Evolutionary conservation across 1,140 invertebrate species (phyloP).

Genomic region (Nasonia vitripennis): DNA sequence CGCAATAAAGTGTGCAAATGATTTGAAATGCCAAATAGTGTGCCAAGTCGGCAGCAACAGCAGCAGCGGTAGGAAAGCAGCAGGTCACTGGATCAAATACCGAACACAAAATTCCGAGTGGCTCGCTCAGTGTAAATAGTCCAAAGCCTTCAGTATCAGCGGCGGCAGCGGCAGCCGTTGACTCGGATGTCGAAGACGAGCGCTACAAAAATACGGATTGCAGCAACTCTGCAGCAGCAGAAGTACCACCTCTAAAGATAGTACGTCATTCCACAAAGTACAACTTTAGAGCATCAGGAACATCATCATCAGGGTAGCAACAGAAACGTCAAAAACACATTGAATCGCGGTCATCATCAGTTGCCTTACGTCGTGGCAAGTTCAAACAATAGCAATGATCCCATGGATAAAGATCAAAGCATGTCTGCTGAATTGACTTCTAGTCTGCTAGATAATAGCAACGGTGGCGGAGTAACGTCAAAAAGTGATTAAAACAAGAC

Average conservation of each 20-base stretch:
- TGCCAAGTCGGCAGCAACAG: too few species aligned
- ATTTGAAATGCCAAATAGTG: too few species aligned
- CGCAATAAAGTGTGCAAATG: too few species aligned
- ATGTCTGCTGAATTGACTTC: constrained; percentile 74
- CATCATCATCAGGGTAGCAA: too few species aligned
- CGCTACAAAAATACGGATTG: constrained; percentile 80
- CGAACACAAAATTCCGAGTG: too few species aligned
- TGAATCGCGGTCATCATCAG: too few species aligned
- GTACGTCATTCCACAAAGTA: constrained; percentile 86
- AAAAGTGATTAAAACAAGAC: constrained; percentile 78
- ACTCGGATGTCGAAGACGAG: constrained; percentile 79
- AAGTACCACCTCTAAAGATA: constrained; percentile 94
- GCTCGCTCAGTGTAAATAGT: too few species aligned
- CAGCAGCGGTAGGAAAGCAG: too few species aligned
- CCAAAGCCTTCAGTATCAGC: too few species aligned
- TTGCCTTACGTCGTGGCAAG: too few species aligned
- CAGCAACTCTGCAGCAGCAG: constrained; percentile 77
- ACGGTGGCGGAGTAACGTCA: constrained; percentile 63
- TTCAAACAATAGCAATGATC: constrained; percentile 73
- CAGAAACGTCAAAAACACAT: too few species aligned
- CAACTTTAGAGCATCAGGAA: constrained; percentile 76
- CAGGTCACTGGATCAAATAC: too few species aligned
- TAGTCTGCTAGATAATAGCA: constrained; percentile 62
- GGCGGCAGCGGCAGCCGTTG: constrained; percentile 52
- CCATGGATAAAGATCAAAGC: constrained; percentile 75